Evolutionary conservation across 1,140 invertebrate species (phyloP).

Genomic region (Drosophila lini): DNA sequence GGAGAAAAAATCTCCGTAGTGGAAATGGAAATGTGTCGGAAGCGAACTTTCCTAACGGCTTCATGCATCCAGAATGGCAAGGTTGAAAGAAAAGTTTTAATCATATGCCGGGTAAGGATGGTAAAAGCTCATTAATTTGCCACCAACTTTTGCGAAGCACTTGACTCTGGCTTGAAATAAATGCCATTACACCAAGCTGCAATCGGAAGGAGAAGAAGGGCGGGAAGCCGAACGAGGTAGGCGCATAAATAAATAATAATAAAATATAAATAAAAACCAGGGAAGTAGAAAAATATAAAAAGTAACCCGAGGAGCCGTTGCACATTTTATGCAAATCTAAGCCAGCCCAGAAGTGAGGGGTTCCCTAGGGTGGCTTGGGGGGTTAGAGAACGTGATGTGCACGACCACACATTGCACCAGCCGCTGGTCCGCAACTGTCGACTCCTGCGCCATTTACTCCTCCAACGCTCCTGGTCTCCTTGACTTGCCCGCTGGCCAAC

Average conservation of each 20-base stretch:
- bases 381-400: conserved; percentile 7
- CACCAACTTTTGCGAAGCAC: conserved; percentile 55
- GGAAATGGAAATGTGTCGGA: conserved; percentile 60
- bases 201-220: conserved; percentile 20
- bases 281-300: conserved; percentile 34
- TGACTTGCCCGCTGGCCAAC: conserved; percentile 17
- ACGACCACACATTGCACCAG: conserved; percentile 26
- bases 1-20: conserved; percentile 8
- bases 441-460: background rate
- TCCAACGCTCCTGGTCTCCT: background rate
- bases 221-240: conserved; percentile 19
- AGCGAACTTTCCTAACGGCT: conserved; percentile 43
- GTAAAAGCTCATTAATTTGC: conserved; percentile 75
- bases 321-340: conserved; percentile 73
- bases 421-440: conserved; percentile 9
- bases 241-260: conserved; percentile 35
- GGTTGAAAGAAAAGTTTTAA: conserved; percentile 72
- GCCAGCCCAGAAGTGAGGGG: conserved; percentile 17
- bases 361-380: conserved; percentile 3
- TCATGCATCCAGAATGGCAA: conserved; percentile 49
- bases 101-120: conserved; percentile 54
- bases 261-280: conserved; percentile 24
- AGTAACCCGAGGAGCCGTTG: conserved; percentile 39
- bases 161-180: conserved; percentile 59
- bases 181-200: conserved; percentile 46